These are phyloP conservation scores for Dipodomys merriami DNA, from an alignment of 2,113 vertebrate species.

Conservation along the genomic window DNA sequence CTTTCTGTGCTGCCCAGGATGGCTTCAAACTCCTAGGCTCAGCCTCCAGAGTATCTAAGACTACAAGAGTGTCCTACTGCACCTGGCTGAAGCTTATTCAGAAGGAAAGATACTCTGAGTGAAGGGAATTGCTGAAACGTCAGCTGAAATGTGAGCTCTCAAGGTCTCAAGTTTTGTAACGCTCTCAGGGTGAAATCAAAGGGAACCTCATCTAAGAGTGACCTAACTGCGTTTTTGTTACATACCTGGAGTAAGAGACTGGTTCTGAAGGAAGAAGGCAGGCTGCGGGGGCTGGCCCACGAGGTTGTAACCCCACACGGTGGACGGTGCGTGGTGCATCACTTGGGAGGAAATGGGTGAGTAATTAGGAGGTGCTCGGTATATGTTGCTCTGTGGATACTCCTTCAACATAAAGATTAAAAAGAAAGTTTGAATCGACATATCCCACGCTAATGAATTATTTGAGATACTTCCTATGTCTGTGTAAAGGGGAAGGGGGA, in stretches of 20 bases:
- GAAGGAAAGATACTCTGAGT: neutral
- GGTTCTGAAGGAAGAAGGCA: slow-evolving; percentile 83
- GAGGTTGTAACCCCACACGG: slow-evolving; percentile 84
- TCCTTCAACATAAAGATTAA: slow-evolving; percentile 78
- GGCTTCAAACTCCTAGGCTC: neutral
- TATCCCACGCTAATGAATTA: slow-evolving; percentile 54
- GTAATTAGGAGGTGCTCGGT: slow-evolving; percentile 84
- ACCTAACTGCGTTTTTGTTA: rapidly evolving
- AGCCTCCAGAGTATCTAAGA: neutral
- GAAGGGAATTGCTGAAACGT: neutral
- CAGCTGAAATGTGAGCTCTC: neutral
- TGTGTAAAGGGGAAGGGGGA: neutral
- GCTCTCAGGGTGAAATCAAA: neutral
- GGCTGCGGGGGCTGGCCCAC: slow-evolving; percentile 83
- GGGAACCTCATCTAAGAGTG: neutral
- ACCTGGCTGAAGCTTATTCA: neutral
- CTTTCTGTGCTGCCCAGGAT: neutral
- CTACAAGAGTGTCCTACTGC: neutral
- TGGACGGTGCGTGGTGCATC: slow-evolving; percentile 78
- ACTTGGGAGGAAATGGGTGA: slow-evolving; percentile 82
- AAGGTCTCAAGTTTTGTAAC: neutral
- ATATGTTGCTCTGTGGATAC: slow-evolving; percentile 78
- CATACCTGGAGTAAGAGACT: slow-evolving; percentile 82
- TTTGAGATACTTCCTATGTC: slow-evolving; percentile 33
- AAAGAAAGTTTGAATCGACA: slow-evolving; percentile 30